Evolutionary conservation across 2,113 vertebrate species (phyloP), one percentile per base, ranked within the genome.

Genomic region (Tragulus kanchil): DNA sequence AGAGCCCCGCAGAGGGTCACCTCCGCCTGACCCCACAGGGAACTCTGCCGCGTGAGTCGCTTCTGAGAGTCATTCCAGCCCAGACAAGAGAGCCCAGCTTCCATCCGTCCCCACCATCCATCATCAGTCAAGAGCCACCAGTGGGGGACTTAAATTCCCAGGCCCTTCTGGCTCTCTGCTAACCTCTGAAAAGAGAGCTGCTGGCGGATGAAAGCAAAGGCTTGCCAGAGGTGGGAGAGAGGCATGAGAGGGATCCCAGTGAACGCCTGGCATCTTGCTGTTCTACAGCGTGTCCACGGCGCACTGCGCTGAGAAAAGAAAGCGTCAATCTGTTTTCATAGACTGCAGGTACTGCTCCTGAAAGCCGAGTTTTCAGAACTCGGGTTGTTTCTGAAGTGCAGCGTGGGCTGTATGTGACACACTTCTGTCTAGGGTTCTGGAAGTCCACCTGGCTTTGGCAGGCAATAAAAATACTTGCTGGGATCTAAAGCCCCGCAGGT

Each of bases 141-240:
- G 65, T 8, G 5, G 48, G 54, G 56, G 23, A 25, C 62, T 71
- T 54, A 81, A 61, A 81, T 71, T 45, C 25, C 25, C 45, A 61
- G 45, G 54, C 7, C 45, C 36, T 59, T 58, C 73, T 88, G 73
- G 36, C 54, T 71, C 17, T 85, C 61, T 78, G 71, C 71, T 61
- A 52, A 79, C 73, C 81, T 85, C 81, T 69, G 81, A 78, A 17
- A 19, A 75, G 61, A 71, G 81, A 85, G 42, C 89, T 45, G 31
- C 15, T 2, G 23, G 42, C 5, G 36, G 52, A 78, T 77, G 36
- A 78, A 90, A 52, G 61, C 88, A 25, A 59, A 85, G 61, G 16
- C 23, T 42, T 6, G 17, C 13, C 73, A 36, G 13, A 73, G 54
- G n/a, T 31, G 31, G 48, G 26, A 45, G n/a, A 28, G 6, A 54